Evolutionary conservation across 2,113 vertebrate species (phyloP).

Genomic region (Clarias batrachus): DNA sequence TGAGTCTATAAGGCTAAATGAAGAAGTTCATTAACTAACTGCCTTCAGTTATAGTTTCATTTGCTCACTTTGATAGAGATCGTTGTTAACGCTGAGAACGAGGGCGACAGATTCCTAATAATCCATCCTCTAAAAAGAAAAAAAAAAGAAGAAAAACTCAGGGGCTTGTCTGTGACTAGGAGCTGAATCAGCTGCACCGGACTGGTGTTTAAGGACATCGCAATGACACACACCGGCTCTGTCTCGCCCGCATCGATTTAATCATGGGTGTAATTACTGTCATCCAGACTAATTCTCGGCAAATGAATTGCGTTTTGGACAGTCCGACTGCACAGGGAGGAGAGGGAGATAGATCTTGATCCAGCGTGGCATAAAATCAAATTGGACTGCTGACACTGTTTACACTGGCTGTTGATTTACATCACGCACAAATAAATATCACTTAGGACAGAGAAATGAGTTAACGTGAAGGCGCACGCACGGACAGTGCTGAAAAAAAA

Average conservation of each 20-base stretch:
- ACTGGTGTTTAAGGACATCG: constrained; percentile 1
- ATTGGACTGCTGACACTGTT: constrained; percentile 23
- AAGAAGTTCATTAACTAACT: constrained; percentile 42
- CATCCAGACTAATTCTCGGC: constrained; percentile 34
- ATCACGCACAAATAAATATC: neutral
- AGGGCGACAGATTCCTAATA: constrained; percentile 35
- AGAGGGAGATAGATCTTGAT: neutral
- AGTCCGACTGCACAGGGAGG: neutral
- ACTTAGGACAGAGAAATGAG: neutral
- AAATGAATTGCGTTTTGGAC: constrained; percentile 29
- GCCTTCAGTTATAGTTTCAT: constrained; percentile 39
- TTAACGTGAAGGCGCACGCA: neutral
- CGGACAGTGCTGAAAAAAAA: neutral
- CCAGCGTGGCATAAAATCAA: constrained; percentile 23
- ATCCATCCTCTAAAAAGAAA: constrained; percentile 10
- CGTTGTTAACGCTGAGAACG: constrained; percentile 14
- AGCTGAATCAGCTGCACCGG: neutral
- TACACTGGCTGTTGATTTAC: constrained; percentile 28
- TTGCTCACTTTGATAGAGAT: constrained; percentile 44
- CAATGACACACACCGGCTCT: constrained; percentile 27
- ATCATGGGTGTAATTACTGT: constrained; percentile 42
- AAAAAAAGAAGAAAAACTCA: neutral
- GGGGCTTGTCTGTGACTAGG: constrained; percentile 10
- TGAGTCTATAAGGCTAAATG: neutral
- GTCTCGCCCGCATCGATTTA: constrained; percentile 24